phyloP scores from a whole-genome alignment of 2,888 invertebrate genomes.

The Venusia cambrica region DNA sequence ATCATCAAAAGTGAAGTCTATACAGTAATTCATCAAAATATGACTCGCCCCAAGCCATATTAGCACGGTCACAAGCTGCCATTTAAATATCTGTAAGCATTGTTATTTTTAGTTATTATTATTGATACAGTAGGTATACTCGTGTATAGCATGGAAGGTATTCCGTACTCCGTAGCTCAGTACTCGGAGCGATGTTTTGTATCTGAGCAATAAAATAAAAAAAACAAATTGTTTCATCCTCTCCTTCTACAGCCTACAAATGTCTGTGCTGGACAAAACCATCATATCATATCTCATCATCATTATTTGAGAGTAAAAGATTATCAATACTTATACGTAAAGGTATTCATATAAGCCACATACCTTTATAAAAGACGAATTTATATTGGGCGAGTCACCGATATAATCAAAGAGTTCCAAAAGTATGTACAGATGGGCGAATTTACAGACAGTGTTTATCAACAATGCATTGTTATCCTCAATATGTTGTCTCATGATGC shows the following conservation, averaged over 20 bases:
- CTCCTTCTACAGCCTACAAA: too few relatives aligned
- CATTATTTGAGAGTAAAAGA: too few relatives aligned
- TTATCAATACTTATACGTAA: too few relatives aligned
- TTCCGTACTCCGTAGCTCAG: too few relatives aligned
- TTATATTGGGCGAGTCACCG: conserved; percentile 44
- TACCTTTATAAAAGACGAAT: conserved; percentile 46
- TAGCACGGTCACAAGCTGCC: conserved; percentile 49
- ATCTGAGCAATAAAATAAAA: too few relatives aligned
- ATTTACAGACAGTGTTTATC: conserved; percentile 47
- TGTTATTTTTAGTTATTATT: too few relatives aligned
- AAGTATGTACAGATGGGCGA: conserved; percentile 53
- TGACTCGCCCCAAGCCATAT: conserved; percentile 45
- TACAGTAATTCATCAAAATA: conserved; percentile 47
- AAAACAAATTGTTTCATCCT: too few relatives aligned
- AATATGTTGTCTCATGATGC: conserved; percentile 11
- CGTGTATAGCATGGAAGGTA: too few relatives aligned
- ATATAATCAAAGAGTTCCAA: conserved; percentile 53
- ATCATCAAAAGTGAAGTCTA: conserved; percentile 42
- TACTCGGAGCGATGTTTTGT: too few relatives aligned
- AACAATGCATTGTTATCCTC: conserved; percentile 31
- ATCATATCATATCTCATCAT: too few relatives aligned
- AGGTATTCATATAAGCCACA: conserved; percentile 23
- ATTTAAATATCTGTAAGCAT: conserved; percentile 51
- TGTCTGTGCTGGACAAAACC: too few relatives aligned
- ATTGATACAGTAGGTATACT: too few relatives aligned